phyloP scores from a whole-genome alignment of 2,113 vertebrate genomes.

The Naja naja region DNA sequence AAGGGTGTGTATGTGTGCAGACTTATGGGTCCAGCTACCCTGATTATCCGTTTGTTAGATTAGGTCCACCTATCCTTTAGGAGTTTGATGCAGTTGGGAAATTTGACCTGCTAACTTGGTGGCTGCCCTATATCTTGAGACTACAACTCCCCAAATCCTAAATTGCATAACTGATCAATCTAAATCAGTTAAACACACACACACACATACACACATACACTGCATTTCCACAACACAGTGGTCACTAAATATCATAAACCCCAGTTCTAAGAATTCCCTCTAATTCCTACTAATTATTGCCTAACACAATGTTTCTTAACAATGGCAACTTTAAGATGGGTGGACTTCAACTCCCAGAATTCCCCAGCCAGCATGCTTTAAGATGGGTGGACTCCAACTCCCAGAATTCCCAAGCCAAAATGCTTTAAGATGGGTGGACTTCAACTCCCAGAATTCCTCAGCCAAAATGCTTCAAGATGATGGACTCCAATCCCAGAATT shows the following conservation, averaged over 20 bases:
- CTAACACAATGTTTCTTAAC: neutral
- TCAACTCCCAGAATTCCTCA: too few relatives aligned
- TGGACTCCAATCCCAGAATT: too few relatives aligned
- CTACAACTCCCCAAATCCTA: neutral
- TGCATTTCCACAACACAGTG: neutral
- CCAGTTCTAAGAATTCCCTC: neutral
- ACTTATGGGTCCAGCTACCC: neutral
- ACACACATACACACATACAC: too few relatives aligned
- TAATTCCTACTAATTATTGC: neutral
- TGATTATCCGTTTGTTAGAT: neutral
- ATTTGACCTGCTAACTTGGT: neutral
- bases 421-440: too few relatives aligned
- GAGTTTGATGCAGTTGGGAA: neutral
- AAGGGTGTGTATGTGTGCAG: neutral
- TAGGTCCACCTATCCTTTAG: neutral
- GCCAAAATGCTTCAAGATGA: too few relatives aligned
- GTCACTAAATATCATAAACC: neutral
- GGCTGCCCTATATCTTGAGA: neutral
- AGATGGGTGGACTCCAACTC: too few relatives aligned
- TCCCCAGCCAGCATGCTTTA: too few relatives aligned
- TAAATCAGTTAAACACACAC: neutral
- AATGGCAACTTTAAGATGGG: neutral
- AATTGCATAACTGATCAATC: neutral
- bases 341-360: too few relatives aligned
- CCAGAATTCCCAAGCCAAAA: too few relatives aligned